Conservation (phyloP, 2,113 vertebrate genomes). For the Antennarius striatus region DNA sequence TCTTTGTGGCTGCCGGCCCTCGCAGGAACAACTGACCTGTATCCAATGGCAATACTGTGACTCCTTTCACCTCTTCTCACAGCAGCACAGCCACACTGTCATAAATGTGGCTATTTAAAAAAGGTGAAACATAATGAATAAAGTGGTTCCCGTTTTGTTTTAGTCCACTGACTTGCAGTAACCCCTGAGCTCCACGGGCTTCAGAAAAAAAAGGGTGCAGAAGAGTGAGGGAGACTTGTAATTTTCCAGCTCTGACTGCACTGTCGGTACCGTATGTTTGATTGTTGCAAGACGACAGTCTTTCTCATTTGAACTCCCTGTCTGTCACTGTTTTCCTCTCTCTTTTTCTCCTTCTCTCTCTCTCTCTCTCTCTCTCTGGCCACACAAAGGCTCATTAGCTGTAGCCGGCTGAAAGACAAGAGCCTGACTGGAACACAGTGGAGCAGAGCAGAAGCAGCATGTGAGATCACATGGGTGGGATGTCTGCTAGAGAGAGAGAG, state of each 20-base stretch:
- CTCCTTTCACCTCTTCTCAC: constrained; percentile 83
- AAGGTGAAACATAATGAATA: constrained; percentile 62
- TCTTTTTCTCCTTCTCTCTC: constrained; percentile 28
- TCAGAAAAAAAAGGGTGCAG: constrained; percentile 52
- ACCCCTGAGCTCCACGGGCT: constrained; percentile 58
- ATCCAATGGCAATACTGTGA: constrained; percentile 82
- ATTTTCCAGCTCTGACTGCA: constrained; percentile 86
- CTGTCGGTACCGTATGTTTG: constrained; percentile 91
- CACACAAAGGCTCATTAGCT: constrained; percentile 99
- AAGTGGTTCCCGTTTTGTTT: constrained; percentile 69
- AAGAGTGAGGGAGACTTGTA: constrained; percentile 63
- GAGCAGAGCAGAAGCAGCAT: constrained; percentile 85
- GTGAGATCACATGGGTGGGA: constrained; percentile 94
- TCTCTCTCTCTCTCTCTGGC: constrained; percentile 53
- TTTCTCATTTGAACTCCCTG: constrained; percentile 72
- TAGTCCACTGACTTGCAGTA: constrained; percentile 68
- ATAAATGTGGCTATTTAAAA: constrained; percentile 61
- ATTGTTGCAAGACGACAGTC: constrained; percentile 89
- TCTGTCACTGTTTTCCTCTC: constrained; percentile 45
- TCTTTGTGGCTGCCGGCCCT: constrained; percentile 48
- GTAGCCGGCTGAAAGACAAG: constrained; percentile 89
- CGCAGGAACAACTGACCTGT: constrained; percentile 88
- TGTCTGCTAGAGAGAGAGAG: constrained; percentile 80
- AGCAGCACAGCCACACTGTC: constrained; percentile 49
- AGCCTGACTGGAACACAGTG: constrained; percentile 84